Evolutionary conservation across 2,888 invertebrate genomes (phyloP).

Genomic region (Aporophyla nigra): DNA sequence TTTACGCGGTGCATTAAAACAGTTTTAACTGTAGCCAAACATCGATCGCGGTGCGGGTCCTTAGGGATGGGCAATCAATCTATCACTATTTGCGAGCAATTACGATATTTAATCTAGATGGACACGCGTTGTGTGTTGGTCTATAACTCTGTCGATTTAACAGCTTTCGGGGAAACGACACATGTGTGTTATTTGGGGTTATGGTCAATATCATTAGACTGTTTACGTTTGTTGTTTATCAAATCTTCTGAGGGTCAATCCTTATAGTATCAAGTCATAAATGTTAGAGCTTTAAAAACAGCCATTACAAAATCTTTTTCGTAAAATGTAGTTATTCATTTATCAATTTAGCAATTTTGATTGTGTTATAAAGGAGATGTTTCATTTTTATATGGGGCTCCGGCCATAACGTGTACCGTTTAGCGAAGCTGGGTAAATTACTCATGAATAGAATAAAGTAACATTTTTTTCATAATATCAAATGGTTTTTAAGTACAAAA

Average conservation of each 20-base stretch:
- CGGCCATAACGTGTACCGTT: too few species aligned
- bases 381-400: too few species aligned
- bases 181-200: conserved; percentile 40
- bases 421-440: too few species aligned
- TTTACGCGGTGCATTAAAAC: conserved; percentile 12
- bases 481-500: too few species aligned
- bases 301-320: too few species aligned
- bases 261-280: not conserved
- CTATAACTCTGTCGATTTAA: conserved; percentile 48
- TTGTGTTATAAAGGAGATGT: too few species aligned
- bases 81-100: conserved; percentile 53
- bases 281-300: not conserved
- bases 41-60: conserved; percentile 27
- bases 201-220: conserved; percentile 29
- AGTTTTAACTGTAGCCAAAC: conserved; percentile 26
- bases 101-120: conserved; percentile 56
- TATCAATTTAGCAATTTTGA: too few species aligned
- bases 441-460: too few species aligned
- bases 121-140: conserved; percentile 30
- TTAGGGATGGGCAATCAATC: conserved; percentile 49
- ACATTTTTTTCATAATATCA: too few species aligned
- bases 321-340: too few species aligned
- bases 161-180: conserved; percentile 34
- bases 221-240: conserved; percentile 14
- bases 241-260: not conserved